Percentiles rank a stretch among this genome's conserved stretches.
phyloP scores from a whole-genome alignment of 2,888 invertebrate species.

The Sarcophaga subvicina region DNA sequence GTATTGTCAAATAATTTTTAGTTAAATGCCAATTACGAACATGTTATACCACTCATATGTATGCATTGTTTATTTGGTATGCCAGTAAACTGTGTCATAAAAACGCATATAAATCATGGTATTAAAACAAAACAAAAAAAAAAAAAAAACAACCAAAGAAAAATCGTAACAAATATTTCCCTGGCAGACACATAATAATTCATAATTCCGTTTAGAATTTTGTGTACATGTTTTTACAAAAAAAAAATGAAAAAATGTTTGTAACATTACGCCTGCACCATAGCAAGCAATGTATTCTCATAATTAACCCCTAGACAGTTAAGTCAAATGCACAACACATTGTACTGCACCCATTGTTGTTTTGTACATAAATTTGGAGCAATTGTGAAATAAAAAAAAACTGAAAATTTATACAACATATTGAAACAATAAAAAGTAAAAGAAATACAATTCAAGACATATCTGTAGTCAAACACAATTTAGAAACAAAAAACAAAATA shows the following conservation, averaged over 20 bases:
- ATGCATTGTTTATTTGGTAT: conserved; percentile 2
- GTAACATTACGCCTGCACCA: conserved; percentile 51
- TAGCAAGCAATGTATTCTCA: conserved; percentile 30
- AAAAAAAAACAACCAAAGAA: too few relatives aligned
- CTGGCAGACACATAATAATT: conserved; percentile 51
- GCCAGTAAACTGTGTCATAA: conserved; percentile 48
- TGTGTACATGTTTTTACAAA: background rate
- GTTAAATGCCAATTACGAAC: conserved; percentile 63
- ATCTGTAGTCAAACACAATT: conserved; percentile 28
- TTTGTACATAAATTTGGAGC: conserved; percentile 60
- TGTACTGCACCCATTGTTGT: conserved; percentile 63
- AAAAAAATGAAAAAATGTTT: too few relatives aligned
- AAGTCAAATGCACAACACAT: background rate
- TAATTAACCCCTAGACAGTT: conserved; percentile 41
- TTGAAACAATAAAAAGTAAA: too few relatives aligned
- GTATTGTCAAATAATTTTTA: conserved; percentile 53
- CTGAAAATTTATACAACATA: background rate
- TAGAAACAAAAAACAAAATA: background rate
- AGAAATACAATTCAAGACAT: too few relatives aligned
- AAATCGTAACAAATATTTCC: conserved; percentile 28
- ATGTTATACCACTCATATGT: background rate
- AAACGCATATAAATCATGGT: conserved; percentile 54
- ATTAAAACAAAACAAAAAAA: background rate
- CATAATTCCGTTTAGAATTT: conserved; percentile 51
- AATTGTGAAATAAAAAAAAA: conserved; percentile 41